phyloP scores from a whole-genome alignment of 2,797 vertebrate genomes.

The Cyclopterus lumpus region DNA sequence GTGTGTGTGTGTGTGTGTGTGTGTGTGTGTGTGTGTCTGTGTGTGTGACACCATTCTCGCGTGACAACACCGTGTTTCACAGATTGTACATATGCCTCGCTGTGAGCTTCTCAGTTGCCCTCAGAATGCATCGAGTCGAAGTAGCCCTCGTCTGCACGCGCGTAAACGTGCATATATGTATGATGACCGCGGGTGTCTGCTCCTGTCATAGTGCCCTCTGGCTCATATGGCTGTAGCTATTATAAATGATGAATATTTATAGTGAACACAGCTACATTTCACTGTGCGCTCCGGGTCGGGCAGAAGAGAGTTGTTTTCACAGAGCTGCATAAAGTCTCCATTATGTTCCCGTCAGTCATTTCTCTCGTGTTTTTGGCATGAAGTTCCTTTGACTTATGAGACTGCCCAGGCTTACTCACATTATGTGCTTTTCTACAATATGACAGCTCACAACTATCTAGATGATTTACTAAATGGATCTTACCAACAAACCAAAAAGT shows the following conservation, averaged over 20 bases:
- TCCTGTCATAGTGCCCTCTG: slow-evolving; percentile 29
- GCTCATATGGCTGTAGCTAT: slow-evolving; percentile 2
- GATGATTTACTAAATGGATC: slow-evolving; percentile 43
- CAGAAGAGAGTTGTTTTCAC: slow-evolving; percentile 33
- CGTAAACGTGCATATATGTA: slow-evolving; percentile 41
- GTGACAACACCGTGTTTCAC: slow-evolving; percentile 13
- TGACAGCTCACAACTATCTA: slow-evolving; percentile 52
- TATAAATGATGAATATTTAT: slow-evolving; percentile 41
- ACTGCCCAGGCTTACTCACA: slow-evolving; percentile 25
- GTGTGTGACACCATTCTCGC: background rate
- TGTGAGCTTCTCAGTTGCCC: slow-evolving; percentile 29
- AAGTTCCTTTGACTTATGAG: slow-evolving; percentile 31
- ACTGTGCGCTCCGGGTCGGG: background rate
- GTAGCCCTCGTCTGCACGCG: slow-evolving; percentile 20
- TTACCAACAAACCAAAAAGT: slow-evolving; percentile 11
- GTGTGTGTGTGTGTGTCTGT: no score
- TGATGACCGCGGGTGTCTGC: slow-evolving; percentile 30
- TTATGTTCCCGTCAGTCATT: slow-evolving; percentile 57
- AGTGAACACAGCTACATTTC: slow-evolving; percentile 39
- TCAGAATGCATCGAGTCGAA: slow-evolving; percentile 48
- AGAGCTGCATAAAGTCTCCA: slow-evolving; percentile 50
- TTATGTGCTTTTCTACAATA: slow-evolving; percentile 12
- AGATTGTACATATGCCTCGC: slow-evolving; percentile 19
- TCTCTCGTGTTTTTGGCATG: slow-evolving; percentile 46
- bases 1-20: no score